phyloP scores from a whole-genome alignment of 2,797 vertebrate species.

The Alectoris magna region DNA sequence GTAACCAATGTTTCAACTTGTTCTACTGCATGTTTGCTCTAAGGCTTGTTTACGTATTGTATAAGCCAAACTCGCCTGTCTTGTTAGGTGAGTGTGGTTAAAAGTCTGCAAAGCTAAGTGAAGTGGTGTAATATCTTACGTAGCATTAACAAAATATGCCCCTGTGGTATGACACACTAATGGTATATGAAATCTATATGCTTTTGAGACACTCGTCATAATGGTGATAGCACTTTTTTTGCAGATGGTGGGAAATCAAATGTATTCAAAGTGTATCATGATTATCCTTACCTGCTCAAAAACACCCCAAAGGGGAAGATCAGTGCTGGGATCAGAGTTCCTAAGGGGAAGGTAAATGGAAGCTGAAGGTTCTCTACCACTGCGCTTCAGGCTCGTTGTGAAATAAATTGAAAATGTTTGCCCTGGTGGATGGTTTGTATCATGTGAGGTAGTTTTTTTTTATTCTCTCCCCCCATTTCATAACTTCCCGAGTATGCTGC shows the following conservation, averaged over 20 bases:
- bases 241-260: neutral
- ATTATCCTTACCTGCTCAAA: neutral
- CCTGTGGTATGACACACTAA: conserved; percentile 4
- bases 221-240: neutral
- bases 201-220: neutral
- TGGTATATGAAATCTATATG: neutral
- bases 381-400: neutral
- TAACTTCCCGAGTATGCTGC: neutral
- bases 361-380: neutral
- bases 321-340: neutral
- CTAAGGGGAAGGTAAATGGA: neutral
- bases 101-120: conserved; percentile 61
- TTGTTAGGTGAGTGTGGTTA: conserved; percentile 77
- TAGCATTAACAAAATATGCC: conserved; percentile 40
- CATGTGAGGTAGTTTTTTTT: neutral
- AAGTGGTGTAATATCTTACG: conserved; percentile 66
- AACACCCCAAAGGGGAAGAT: neutral
- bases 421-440: neutral
- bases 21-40: conserved; percentile 65
- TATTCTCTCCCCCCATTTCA: rapidly evolving
- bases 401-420: neutral
- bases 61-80: conserved; percentile 79
- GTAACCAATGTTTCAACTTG: conserved; percentile 72
- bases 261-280: neutral
- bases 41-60: conserved; percentile 76